Base-by-base conservation (phyloP, 2,888 invertebrate species). In the Pherbina coryleti region DNA sequence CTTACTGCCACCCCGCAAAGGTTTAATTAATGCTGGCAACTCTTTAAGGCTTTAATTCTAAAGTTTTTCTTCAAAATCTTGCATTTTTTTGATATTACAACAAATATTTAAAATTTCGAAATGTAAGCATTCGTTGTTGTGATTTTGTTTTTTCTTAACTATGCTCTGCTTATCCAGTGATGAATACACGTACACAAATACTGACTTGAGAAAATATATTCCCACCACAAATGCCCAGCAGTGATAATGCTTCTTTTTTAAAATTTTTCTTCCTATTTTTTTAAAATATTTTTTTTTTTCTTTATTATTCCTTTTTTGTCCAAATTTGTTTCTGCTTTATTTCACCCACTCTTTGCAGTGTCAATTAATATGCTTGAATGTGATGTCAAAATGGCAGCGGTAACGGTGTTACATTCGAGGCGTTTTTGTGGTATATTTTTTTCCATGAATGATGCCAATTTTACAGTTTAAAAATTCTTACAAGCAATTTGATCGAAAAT, bases 291-390 rank as follows among this genome's bases (percentile, higher is more conserved):
- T 9, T 69, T 11, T 25, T 69, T 8, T 22, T 22, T 67, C 11
- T 34, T 69, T 19, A 9, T 49, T 49, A 9, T 49, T 11, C 3
- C n/a, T 51, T 69, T 49, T 69, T 69, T 17, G 25, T 69, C 14
- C n/a, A n/a, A 37, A 37, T 44, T 14, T 37, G 19, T 67, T 66
- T 17, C 8, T 34, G 28, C 17, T 34, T 7, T 28, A 3, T 37
- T 66, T 66, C 34, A 5, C 2, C 25, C 31, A n/a, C 8, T 67
- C 22, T 8, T n/a, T 67, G 3, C 67, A n/a, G 11, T 25, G 25
- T 31, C 51, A 69, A 69, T 69, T 69, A 69, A 49, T 17, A n/a
- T 69, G 25, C 49, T 44, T 69, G 51, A 49, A 51, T 17, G 34
- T n/a, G 66, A 3, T 66, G 44, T 8, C 37, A 60, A 60, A 34